Evolutionary conservation across 1,140 invertebrate species (phyloP).

Genomic region (Bombus turneri): DNA sequence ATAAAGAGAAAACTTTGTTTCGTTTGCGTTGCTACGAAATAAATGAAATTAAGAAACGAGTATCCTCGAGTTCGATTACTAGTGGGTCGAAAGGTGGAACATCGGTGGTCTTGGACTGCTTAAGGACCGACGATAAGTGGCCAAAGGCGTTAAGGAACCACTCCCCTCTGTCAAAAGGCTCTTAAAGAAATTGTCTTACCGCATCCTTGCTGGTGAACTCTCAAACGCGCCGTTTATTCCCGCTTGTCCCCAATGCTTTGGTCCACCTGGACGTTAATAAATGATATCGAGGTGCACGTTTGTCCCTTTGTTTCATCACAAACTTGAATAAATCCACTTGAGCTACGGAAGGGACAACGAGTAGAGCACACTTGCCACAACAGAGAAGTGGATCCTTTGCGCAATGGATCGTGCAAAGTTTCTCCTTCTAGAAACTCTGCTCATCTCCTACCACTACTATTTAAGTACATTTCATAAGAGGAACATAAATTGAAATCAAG

Average conservation of each 20-base stretch:
- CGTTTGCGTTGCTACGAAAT: background rate
- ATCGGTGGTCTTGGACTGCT: conserved; percentile 49
- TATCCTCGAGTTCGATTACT: conserved; percentile 41
- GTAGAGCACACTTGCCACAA: background rate
- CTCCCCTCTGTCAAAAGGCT: conserved; percentile 31
- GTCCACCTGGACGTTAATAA: conserved; percentile 63
- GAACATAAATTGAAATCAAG: background rate
- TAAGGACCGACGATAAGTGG: conserved; percentile 59
- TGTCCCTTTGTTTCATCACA: conserved; percentile 46
- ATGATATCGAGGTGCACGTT: conserved; percentile 55
- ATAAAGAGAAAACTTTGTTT: background rate
- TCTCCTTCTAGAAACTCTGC: background rate
- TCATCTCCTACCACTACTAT: too few relatives aligned
- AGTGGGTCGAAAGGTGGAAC: conserved; percentile 35
- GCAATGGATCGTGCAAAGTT: background rate
- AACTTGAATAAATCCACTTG: conserved; percentile 62
- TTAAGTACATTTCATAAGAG: background rate
- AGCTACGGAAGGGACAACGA: conserved; percentile 16
- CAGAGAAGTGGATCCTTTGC: background rate
- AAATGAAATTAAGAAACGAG: conserved; percentile 55
- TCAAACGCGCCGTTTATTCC: conserved; percentile 61
- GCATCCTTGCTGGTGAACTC: conserved; percentile 50
- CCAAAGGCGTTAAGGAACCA: conserved; percentile 59
- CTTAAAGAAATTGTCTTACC: conserved; percentile 68
- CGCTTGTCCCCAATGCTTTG: conserved; percentile 25